phyloP scores from a whole-genome alignment of 2,888 invertebrate species.

The Linyphia triangularis region DNA sequence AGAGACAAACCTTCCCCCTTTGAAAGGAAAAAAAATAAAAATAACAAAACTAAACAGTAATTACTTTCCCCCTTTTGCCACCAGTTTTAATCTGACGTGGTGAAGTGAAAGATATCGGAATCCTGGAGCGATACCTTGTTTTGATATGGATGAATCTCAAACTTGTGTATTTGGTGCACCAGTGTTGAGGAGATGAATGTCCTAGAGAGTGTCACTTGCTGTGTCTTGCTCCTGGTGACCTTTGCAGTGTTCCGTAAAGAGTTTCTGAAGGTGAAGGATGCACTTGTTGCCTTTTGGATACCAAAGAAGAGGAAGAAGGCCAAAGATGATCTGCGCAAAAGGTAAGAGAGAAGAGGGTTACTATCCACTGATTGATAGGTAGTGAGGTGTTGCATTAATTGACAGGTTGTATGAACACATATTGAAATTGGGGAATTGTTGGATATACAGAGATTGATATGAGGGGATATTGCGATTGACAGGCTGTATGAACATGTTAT shows the following conservation, averaged over 20 bases:
- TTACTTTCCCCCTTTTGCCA: conserved; percentile 39
- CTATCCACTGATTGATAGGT: too few relatives aligned
- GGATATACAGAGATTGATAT: too few relatives aligned
- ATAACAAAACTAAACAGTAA: conserved; percentile 34
- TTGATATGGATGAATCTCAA: background rate
- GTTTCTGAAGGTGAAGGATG: conserved; percentile 57
- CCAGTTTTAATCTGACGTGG: conserved; percentile 51
- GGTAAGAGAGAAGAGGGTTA: background rate
- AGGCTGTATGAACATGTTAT: too few relatives aligned
- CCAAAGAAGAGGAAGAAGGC: conserved; percentile 37
- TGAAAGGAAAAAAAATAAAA: background rate
- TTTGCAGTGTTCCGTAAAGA: conserved; percentile 66
- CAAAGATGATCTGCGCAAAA: conserved; percentile 22
- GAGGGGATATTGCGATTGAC: too few relatives aligned
- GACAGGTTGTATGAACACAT: too few relatives aligned
- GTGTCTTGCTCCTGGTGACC: conserved; percentile 53
- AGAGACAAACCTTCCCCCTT: conserved; percentile 4
- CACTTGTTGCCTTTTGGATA: conserved; percentile 22
- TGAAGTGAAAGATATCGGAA: conserved; percentile 15
- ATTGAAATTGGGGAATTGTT: too few relatives aligned
- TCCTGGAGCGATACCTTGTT: background rate
- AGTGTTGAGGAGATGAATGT: conserved; percentile 10
- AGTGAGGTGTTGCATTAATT: too few relatives aligned
- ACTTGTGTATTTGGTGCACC: background rate
- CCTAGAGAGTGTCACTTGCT: conserved; percentile 54